phyloP scores from a whole-genome alignment of 2,888 invertebrate genomes.

The Pteria penguin region DNA sequence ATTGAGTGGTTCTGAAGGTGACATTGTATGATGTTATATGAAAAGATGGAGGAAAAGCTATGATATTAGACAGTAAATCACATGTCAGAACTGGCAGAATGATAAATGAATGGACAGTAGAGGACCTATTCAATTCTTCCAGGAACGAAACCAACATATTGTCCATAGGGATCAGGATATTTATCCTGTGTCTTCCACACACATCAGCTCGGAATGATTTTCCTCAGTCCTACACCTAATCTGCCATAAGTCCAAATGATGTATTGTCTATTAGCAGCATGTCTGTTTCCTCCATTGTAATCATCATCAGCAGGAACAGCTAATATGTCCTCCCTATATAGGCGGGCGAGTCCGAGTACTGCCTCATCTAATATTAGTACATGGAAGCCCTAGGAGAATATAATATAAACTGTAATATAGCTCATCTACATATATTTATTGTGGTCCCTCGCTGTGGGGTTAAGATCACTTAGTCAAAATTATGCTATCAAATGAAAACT shows the following conservation, averaged over 20 bases:
- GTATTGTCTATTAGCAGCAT: slow-evolving; percentile 1
- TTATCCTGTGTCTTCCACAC: not conserved
- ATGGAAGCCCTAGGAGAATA: slow-evolving; percentile 7
- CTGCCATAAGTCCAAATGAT: slow-evolving; percentile 3
- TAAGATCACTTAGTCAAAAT: too few species aligned
- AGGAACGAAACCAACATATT: slow-evolving; percentile 4
- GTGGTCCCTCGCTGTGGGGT: too few species aligned
- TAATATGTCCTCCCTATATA: slow-evolving; percentile 1
- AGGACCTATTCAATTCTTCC: too few species aligned
- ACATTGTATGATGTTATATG: too few species aligned
- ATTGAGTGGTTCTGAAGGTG: too few species aligned
- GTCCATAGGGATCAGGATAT: slow-evolving; percentile 1
- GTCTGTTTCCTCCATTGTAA: not conserved
- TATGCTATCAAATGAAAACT: too few species aligned
- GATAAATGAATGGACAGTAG: too few species aligned
- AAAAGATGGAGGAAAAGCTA: too few species aligned
- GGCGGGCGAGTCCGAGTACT: not conserved
- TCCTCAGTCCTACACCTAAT: not conserved
- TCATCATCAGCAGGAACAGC: not conserved
- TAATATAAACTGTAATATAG: too few species aligned
- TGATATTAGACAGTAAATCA: too few species aligned
- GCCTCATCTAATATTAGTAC: not conserved
- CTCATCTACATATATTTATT: too few species aligned
- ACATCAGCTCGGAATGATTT: not conserved
- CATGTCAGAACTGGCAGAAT: too few species aligned